Percentiles rank a stretch among this genome's conserved stretches.
phyloP scores from a whole-genome alignment of 92 coral and sea anemone species.

The Palythoa caribaeorum region DNA sequence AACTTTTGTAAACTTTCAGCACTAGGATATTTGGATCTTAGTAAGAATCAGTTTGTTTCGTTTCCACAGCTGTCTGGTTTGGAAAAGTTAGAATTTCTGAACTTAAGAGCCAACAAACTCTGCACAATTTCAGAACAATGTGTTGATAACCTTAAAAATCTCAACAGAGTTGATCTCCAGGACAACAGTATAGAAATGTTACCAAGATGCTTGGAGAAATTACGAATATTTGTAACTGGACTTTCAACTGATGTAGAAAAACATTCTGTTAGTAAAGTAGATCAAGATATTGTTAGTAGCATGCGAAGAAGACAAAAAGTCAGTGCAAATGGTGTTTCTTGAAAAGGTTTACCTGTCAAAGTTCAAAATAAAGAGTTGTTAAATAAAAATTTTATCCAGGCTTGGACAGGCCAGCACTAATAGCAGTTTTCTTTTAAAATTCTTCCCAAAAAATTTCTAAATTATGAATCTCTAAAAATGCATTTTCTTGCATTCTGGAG shows the following conservation, averaged over 20 bases:
- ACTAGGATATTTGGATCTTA: constrained; percentile 79
- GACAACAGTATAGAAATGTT: constrained; percentile 73
- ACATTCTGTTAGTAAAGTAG: constrained; percentile 43
- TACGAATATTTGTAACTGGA: constrained; percentile 77
- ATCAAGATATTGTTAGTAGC: constrained; percentile 51
- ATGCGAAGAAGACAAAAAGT: constrained; percentile 56
- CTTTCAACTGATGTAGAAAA: constrained; percentile 47
- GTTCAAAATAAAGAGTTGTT: background rate
- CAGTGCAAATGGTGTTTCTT: background rate
- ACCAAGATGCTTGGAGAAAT: constrained; percentile 79
- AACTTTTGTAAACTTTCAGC: constrained; percentile 68
- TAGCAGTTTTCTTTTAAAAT: background rate
- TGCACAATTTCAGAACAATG: constrained; percentile 56
- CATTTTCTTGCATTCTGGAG: no score
- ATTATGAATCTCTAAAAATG: no score
- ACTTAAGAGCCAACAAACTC: constrained; percentile 74
- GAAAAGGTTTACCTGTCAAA: background rate
- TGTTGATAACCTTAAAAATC: constrained; percentile 56
- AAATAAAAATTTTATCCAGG: no score
- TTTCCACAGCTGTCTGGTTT: constrained; percentile 80
- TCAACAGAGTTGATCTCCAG: constrained; percentile 79
- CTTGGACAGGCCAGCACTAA: background rate
- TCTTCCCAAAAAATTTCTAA: no score
- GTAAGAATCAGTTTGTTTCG: constrained; percentile 67
- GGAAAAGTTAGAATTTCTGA: constrained; percentile 69